Percentiles rank a stretch among this genome's conserved stretches.
These are phyloP conservation scores for Mya arenaria DNA, from an alignment of 1,140 invertebrate species.

Conservation along the genomic window DNA sequence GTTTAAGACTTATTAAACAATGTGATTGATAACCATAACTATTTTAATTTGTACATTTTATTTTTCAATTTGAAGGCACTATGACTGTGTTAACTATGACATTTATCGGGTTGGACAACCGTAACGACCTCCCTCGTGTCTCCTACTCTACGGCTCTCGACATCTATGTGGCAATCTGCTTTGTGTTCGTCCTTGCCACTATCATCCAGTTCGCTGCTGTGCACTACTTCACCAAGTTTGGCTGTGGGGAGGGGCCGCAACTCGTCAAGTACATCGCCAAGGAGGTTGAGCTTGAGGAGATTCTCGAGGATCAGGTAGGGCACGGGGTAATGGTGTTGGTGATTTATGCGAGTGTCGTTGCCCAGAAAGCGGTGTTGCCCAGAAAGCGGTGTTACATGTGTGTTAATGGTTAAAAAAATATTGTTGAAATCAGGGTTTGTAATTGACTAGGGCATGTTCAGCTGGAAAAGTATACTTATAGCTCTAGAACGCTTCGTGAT, in stretches of 20 bases:
- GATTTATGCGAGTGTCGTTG: too few relatives aligned
- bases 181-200: slow-evolving; percentile 93
- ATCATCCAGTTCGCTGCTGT: slow-evolving; percentile 91
- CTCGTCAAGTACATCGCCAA: slow-evolving; percentile 28
- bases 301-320: slow-evolving; percentile 35
- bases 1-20: too few relatives aligned
- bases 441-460: too few relatives aligned
- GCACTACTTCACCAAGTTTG: slow-evolving; percentile 94
- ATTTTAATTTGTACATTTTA: too few relatives aligned
- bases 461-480: too few relatives aligned
- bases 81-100: slow-evolving; percentile 95
- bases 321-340: not conserved
- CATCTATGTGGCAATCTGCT: slow-evolving; percentile 93
- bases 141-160: slow-evolving; percentile 93
- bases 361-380: too few relatives aligned
- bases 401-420: too few relatives aligned
- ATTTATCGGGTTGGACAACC: slow-evolving; percentile 91
- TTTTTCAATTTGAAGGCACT: slow-evolving; percentile 84
- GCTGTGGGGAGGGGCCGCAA: slow-evolving; percentile 85
- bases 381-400: too few relatives aligned
- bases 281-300: slow-evolving; percentile 37
- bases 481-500: too few relatives aligned
- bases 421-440: too few relatives aligned
- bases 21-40: too few relatives aligned
- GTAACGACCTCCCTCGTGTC: slow-evolving; percentile 93